These are phyloP conservation scores for Brachyistius frenatus DNA, from an alignment of 2,113 vertebrate species.

Conservation along the genomic window DNA sequence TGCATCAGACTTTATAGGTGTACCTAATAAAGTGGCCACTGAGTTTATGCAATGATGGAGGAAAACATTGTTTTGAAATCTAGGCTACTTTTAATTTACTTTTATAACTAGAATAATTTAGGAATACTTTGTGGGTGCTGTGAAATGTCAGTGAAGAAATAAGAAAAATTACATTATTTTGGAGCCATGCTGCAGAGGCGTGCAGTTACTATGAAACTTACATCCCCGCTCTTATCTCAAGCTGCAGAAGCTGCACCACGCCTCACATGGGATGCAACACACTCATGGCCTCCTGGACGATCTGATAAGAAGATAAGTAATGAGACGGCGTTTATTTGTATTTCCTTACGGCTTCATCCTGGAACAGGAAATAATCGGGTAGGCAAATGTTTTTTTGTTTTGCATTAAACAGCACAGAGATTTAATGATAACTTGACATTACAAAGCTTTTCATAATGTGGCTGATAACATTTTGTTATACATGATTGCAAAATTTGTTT, in stretches of 20 bases:
- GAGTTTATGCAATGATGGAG: no score
- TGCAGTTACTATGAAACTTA: background rate
- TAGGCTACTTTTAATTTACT: no score
- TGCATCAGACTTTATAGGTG: no score
- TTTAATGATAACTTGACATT: background rate
- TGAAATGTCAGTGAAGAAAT: no score
- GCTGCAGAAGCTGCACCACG: conserved; percentile 57
- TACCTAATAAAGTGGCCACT: no score
- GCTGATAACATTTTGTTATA: no score
- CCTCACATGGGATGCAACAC: conserved; percentile 22
- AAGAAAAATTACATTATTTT: background rate
- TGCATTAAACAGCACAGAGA: conserved; percentile 1
- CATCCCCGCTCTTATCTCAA: conserved; percentile 62
- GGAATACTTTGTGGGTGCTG: no score
- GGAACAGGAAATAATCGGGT: conserved; percentile 50
- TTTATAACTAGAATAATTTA: no score
- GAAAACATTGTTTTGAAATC: no score
- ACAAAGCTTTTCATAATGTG: background rate
- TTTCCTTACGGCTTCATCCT: conserved; percentile 10
- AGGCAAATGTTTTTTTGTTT: conserved; percentile 11
- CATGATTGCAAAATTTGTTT: background rate
- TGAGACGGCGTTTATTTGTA: conserved; percentile 12
- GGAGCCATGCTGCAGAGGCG: background rate
- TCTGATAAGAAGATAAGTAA: conserved; percentile 38
- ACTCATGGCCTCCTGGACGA: background rate